Percentiles rank a stretch among this genome's conserved stretches.
These are phyloP conservation scores for Ferrisia virgata DNA, from an alignment of 2,888 invertebrate species.

Conservation along the genomic window DNA sequence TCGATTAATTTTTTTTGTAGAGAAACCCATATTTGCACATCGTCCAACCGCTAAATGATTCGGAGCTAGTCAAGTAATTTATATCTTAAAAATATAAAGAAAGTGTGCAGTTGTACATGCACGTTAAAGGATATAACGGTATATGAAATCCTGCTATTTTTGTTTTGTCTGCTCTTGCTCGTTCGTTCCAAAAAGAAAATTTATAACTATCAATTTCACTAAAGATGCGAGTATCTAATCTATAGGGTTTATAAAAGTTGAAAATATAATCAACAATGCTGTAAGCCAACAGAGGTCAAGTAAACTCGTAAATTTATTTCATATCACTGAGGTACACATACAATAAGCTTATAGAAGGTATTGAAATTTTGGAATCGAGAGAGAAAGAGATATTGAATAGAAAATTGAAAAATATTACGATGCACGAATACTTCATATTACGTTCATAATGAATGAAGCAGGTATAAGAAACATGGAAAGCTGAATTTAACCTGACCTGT, in stretches of 20 bases:
- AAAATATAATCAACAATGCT: not conserved
- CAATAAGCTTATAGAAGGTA: too few relatives aligned
- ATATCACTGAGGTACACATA: too few relatives aligned
- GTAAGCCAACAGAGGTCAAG: not conserved
- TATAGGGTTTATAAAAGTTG: not conserved
- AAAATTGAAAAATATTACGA: too few relatives aligned
- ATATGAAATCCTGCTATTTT: not conserved
- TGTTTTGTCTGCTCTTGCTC: not conserved
- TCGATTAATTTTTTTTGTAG: slow-evolving; percentile 1
- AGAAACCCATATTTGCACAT: not conserved
- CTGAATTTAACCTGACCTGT: too few relatives aligned
- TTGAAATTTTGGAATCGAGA: too few relatives aligned
- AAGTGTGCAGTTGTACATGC: not conserved
- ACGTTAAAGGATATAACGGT: too few relatives aligned
- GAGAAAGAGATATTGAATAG: too few relatives aligned
- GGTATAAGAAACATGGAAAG: too few relatives aligned
- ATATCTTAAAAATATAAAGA: not conserved
- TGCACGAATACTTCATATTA: too few relatives aligned
- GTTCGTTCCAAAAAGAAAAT: not conserved
- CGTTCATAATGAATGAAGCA: too few relatives aligned
- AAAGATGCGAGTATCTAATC: too few relatives aligned
- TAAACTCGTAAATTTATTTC: too few relatives aligned
- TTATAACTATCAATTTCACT: not conserved
- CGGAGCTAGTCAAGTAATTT: not conserved
- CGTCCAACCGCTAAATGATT: not conserved